Conservation (phyloP, 2,113 vertebrate genomes). For the Tautogolabrus adspersus region DNA sequence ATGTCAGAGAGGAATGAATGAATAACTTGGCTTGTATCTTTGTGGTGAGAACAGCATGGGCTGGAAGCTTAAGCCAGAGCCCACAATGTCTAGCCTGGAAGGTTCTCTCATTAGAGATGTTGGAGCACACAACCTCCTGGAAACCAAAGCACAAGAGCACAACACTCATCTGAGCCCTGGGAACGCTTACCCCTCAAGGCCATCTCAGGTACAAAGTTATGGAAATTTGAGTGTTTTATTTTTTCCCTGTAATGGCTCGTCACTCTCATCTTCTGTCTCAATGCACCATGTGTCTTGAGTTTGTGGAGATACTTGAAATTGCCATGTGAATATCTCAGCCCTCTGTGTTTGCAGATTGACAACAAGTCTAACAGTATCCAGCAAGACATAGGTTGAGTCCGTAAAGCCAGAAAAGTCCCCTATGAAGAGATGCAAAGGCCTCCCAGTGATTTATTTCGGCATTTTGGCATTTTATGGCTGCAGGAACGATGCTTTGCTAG, state of each 20-base stretch:
- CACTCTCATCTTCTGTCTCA: constrained; percentile 36
- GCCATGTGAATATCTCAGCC: constrained; percentile 29
- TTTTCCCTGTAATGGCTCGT: constrained; percentile 5
- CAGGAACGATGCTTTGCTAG: constrained; percentile 50
- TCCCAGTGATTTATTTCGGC: constrained; percentile 71
- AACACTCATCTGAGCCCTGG: constrained; percentile 53
- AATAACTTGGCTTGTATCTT: constrained; percentile 81
- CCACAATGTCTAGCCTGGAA: constrained; percentile 83
- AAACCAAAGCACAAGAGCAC: constrained; percentile 57
- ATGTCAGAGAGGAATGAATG: constrained; percentile 82
- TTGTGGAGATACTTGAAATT: constrained; percentile 45
- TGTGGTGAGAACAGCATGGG: constrained; percentile 83
- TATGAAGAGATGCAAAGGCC: constrained; percentile 67
- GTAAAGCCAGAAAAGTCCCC: constrained; percentile 57
- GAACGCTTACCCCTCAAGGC: constrained; percentile 49
- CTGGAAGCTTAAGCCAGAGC: constrained; percentile 76
- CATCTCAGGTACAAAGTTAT: constrained; percentile 68
- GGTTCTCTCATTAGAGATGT: constrained; percentile 82
- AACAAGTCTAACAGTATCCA: constrained; percentile 61
- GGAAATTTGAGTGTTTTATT: constrained; percentile 17
- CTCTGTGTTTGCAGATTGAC: constrained; percentile 41
- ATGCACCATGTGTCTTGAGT: constrained; percentile 47
- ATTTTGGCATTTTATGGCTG: constrained; percentile 70
- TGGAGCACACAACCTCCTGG: constrained; percentile 70
- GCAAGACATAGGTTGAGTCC: constrained; percentile 50